phyloP scores from a whole-genome alignment of 2,888 invertebrate genomes.

The Seladonia tumulorum region DNA sequence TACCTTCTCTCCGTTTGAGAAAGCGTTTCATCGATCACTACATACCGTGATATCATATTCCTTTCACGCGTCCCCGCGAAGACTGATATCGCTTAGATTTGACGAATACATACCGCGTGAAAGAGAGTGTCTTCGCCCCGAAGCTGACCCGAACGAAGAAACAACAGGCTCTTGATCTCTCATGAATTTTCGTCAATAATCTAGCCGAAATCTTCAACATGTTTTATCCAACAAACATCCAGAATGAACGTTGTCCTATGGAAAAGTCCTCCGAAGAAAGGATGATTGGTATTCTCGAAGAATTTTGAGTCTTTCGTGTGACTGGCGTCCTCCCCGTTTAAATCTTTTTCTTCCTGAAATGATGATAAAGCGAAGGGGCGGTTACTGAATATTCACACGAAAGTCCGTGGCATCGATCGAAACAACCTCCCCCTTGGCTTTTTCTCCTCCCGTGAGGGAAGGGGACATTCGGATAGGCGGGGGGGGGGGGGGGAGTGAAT shows the following conservation, averaged over 20 bases:
- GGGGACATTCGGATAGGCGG: neutral
- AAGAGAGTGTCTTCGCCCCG: neutral
- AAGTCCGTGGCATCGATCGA: slow-evolving; percentile 60
- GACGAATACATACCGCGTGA: slow-evolving; percentile 35
- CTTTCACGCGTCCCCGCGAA: slow-evolving; percentile 12
- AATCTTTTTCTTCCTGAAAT: slow-evolving; percentile 65
- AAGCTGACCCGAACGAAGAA: slow-evolving; percentile 14
- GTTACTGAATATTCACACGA: slow-evolving; percentile 70
- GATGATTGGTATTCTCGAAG: slow-evolving; percentile 48
- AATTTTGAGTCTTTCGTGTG: slow-evolving; percentile 58
- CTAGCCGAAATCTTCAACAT: slow-evolving; percentile 40
- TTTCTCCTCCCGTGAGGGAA: neutral
- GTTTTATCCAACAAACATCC: slow-evolving; percentile 39
- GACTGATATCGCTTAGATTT: slow-evolving; percentile 46
- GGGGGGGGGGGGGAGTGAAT: neutral
- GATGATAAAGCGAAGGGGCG: slow-evolving; percentile 68
- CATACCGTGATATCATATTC: slow-evolving; percentile 40
- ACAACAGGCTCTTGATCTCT: slow-evolving; percentile 41
- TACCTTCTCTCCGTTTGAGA: neutral
- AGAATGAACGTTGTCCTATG: slow-evolving; percentile 31
- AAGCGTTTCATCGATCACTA: neutral
- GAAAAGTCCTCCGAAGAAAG: slow-evolving; percentile 26
- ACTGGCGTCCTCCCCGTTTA: slow-evolving; percentile 65
- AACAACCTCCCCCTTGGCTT: slow-evolving; percentile 38
- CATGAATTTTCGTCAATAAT: slow-evolving; percentile 56